Evolutionary conservation across 1,140 invertebrate species (phyloP).

Genomic region (Apis florea): DNA sequence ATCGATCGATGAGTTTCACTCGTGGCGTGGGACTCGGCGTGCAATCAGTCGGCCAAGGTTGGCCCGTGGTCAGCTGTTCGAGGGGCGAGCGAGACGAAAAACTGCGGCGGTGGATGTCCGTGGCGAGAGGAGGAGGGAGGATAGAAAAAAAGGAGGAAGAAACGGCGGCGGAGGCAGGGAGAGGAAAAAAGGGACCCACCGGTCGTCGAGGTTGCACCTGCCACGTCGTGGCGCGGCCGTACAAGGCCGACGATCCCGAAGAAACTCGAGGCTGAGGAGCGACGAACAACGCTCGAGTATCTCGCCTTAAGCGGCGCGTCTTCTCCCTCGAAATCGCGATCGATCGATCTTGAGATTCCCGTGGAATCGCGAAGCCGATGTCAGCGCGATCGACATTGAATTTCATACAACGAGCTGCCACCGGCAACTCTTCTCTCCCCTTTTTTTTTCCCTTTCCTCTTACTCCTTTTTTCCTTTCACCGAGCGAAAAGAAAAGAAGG

Average conservation of each 20-base stretch:
- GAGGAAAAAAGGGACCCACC: slow-evolving; percentile 64
- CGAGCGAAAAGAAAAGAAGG: background rate
- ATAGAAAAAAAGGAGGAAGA: slow-evolving; percentile 41
- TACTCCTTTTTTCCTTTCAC: background rate
- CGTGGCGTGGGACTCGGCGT: slow-evolving; percentile 35
- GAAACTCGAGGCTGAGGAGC: slow-evolving; percentile 61
- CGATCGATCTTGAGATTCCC: slow-evolving; percentile 46
- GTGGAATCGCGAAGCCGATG: slow-evolving; percentile 25
- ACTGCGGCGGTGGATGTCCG: slow-evolving; percentile 53
- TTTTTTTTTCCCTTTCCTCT: too few species aligned
- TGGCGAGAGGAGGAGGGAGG: too few species aligned
- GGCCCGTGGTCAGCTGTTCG: slow-evolving; percentile 67
- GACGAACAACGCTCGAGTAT: slow-evolving; percentile 68
- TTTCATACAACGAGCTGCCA: slow-evolving; percentile 45
- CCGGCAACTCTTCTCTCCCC: slow-evolving; percentile 2
- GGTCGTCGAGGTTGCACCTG: slow-evolving; percentile 74
- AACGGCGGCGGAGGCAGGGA: slow-evolving; percentile 61
- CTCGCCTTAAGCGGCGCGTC: slow-evolving; percentile 71
- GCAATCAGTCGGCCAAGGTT: slow-evolving; percentile 69
- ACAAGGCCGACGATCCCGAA: slow-evolving; percentile 75
- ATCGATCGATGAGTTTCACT: background rate
- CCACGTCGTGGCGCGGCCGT: slow-evolving; percentile 73
- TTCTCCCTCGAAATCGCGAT: slow-evolving; percentile 63
- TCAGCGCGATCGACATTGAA: slow-evolving; percentile 48
- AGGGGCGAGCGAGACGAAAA: slow-evolving; percentile 49